Evolutionary conservation across 2,113 vertebrate species (phyloP).

Genomic region (Dicerorhinus sumatrensis): DNA sequence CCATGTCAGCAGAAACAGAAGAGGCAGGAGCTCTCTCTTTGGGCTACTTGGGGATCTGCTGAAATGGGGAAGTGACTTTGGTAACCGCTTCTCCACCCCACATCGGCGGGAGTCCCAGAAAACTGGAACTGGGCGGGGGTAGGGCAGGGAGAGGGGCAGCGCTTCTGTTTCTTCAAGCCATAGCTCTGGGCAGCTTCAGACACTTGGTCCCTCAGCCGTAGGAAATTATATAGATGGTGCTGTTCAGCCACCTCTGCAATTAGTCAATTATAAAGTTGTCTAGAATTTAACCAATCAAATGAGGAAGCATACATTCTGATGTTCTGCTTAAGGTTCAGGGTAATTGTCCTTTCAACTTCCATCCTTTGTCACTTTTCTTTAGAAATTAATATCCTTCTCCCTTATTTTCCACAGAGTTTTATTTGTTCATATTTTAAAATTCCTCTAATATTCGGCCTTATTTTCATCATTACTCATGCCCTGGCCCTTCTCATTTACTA

Average conservation of each 20-base stretch:
- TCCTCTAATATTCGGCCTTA: background rate
- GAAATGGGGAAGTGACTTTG: constrained; percentile 22
- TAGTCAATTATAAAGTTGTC: background rate
- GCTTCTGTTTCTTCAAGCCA: background rate
- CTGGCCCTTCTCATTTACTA: background rate
- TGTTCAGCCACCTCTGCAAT: background rate
- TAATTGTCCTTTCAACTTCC: background rate
- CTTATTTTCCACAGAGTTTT: background rate
- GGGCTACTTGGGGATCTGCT: background rate
- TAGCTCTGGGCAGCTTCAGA: background rate
- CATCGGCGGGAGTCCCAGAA: background rate
- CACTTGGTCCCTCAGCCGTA: background rate
- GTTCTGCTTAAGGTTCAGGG: background rate
- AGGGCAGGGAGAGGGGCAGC: background rate
- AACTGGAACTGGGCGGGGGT: background rate
- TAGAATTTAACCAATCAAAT: background rate
- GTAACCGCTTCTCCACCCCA: background rate
- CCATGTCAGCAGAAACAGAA: background rate
- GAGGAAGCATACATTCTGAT: background rate
- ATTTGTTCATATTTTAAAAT: background rate
- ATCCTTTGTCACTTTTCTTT: background rate
- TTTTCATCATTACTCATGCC: background rate
- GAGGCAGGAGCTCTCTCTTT: background rate
- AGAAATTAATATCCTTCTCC: background rate
- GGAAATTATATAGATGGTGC: background rate